Base-by-base conservation (phyloP, 2,888 invertebrate genomes). In the Diabrotica balteata region DNA sequence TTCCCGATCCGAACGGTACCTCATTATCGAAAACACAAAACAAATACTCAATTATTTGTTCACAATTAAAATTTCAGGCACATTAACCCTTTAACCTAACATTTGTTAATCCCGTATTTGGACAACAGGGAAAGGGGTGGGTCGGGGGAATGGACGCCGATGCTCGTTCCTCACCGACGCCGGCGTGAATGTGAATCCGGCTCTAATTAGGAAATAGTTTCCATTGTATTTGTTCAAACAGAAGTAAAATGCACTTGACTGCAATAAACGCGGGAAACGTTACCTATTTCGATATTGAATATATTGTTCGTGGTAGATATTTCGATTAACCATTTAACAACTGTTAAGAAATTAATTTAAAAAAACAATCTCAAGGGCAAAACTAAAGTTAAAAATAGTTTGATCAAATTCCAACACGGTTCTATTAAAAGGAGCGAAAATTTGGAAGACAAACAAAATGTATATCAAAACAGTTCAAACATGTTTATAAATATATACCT, bases 51-150 rank as follows among this genome's bases (percentile, higher is more conserved):
- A 77, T 78, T 84, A 83, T 84, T 84, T 84, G 84, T 81, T 84
- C 84, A 84, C 84, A 84, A 84, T 84, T 84, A 84, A 84, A 84
- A 84, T 83, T 83, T 82, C 81, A 83, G 82, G 84, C 84, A 81
- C 81, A 80, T 83, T 84, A 83, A 84, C 83, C 84, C 83, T 82
- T 83, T 80, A 81, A 76, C 79, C 79, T 77, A 74, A 77, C 78
- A 79, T 80, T 80, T 80, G 79, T 78, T 79, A 78, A 80, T 78
- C 79, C 78, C 75, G 76, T 81, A 75, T 79, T 80, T 76, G 80
- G 76, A 77, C 75, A 79, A 64, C 32, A 46, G 32, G 58, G 58
- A 50, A 11, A 43, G 47, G 52, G 17, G 64, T 22, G 52, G 58
- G 58, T 45, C 11, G 43, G 32, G 32, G 32, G 32, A 32, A 32